phyloP scores from a whole-genome alignment of 2,888 invertebrate species.

The Brassicogethes aeneus region DNA sequence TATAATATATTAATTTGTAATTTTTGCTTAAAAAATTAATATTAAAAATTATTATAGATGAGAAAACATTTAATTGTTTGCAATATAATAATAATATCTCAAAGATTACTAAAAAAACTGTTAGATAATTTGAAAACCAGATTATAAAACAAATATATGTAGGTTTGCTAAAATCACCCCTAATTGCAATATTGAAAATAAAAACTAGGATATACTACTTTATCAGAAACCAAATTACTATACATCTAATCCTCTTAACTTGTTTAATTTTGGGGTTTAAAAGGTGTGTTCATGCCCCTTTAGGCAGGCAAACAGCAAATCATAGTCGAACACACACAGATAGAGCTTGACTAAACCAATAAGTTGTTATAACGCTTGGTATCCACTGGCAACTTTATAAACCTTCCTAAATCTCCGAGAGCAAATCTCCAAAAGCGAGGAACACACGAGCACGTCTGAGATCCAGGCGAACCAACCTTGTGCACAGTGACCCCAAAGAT shows the following conservation, averaged over 20 bases:
- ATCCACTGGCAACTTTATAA: conserved; percentile 33
- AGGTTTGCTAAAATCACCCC: too few species aligned
- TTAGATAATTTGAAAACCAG: too few species aligned
- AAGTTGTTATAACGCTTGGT: conserved; percentile 31
- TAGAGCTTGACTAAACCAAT: conserved; percentile 36
- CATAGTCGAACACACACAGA: conserved; percentile 36
- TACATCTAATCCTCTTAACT: background rate
- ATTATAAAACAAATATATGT: too few species aligned
- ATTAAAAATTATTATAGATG: too few species aligned
- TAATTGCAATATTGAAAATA: too few species aligned
- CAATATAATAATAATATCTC: too few species aligned
- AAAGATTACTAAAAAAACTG: too few species aligned
- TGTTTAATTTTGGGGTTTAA: background rate
- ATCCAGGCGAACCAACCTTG: conserved; percentile 37
- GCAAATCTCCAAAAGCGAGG: conserved; percentile 35
- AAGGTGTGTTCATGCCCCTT: background rate
- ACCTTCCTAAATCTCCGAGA: conserved; percentile 36
- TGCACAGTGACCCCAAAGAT: too few species aligned
- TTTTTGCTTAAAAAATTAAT: too few species aligned
- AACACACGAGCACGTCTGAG: conserved; percentile 36
- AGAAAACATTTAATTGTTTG: too few species aligned
- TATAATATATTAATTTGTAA: too few species aligned
- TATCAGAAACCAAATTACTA: background rate
- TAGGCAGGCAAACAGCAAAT: conserved; percentile 28
- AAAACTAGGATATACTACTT: too few species aligned